Base-by-base conservation (phyloP, 2,113 vertebrate species). In the Barnardius zonarius region DNA sequence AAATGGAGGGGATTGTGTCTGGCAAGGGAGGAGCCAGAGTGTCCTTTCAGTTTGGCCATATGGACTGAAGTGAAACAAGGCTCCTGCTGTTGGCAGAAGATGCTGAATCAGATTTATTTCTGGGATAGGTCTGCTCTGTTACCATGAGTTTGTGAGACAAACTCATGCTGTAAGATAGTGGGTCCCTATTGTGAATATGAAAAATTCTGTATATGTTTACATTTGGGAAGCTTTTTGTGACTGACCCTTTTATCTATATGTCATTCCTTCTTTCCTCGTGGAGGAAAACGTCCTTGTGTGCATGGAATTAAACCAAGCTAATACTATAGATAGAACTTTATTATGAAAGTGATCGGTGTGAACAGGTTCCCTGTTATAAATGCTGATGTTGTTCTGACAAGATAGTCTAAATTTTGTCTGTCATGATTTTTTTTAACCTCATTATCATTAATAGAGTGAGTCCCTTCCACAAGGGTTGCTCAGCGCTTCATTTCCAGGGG, bases 191-290 rank as follows among this genome's bases (percentile, higher is more conserved):
- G 27, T 27, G 52, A 76, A 55, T 28, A 7, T 82, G 46, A 12
- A 54, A 37, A 79, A 55, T n/a, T 17, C 43, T 59, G 4, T 0
- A 1, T 61, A 13, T 1, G 0, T 68, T 72, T 79, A 30, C 8
- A 17, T 75, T 76, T 63, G 25, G n/a, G 66, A 88, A 25, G 41
- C 54, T 80, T 9, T 54, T 89, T 66, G 31, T 91, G 23, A 17
- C 30, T 62, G 30, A 79, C 54, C 4, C 8, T 69, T 72, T 74
- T 73, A n/a, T 62, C 48, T 9, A 5, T 73, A 6, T 31, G 6
- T 55, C 17, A 49, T 54, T 27, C 22, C 14, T 64, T 90, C 30
- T 86, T 81, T 57, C 33, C 28, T 75, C 0, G 0, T 24, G 20
- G 25, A 59, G 20, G 31, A 57, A 74, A 73, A 35, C 16, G 8